Conservation (phyloP, 2,797 vertebrate species). For the Mionectes olivaceus region DNA sequence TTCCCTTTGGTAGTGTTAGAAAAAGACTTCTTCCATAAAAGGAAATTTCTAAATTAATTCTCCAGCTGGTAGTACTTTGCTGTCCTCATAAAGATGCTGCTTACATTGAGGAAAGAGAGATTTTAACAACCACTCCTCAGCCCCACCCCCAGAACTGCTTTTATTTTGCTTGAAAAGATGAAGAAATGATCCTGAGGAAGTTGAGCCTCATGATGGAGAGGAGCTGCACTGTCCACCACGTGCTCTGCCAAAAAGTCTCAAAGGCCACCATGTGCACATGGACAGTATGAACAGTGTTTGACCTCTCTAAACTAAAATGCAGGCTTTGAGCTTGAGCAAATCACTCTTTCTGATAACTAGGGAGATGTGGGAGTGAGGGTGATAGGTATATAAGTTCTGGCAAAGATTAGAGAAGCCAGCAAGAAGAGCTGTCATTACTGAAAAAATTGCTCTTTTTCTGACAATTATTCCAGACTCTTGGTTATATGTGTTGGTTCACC, state of each 20-base stretch:
- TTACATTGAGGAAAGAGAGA: conserved; percentile 42
- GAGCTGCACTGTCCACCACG: neutral
- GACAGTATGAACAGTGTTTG: neutral
- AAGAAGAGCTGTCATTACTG: neutral
- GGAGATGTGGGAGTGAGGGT: neutral
- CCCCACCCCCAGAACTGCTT: neutral
- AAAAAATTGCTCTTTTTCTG: neutral
- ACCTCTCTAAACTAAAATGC: neutral
- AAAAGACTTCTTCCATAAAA: conserved; percentile 61
- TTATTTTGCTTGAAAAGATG: conserved; percentile 18
- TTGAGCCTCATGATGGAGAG: neutral
- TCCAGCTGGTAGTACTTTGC: conserved; percentile 59
- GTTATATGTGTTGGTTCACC: neutral
- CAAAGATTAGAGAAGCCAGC: neutral
- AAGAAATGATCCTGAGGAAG: neutral
- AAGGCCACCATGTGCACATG: neutral
- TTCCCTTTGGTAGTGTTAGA: conserved; percentile 37
- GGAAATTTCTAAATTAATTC: conserved; percentile 64
- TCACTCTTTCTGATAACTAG: neutral
- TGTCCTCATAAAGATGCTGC: conserved; percentile 49
- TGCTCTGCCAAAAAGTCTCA: neutral
- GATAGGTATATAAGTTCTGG: neutral
- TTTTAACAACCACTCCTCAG: neutral
- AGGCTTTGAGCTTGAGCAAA: neutral
- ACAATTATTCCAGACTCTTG: neutral